Base-by-base conservation (phyloP, 2,888 invertebrate genomes). In the Lasioglossum oenotherae region DNA sequence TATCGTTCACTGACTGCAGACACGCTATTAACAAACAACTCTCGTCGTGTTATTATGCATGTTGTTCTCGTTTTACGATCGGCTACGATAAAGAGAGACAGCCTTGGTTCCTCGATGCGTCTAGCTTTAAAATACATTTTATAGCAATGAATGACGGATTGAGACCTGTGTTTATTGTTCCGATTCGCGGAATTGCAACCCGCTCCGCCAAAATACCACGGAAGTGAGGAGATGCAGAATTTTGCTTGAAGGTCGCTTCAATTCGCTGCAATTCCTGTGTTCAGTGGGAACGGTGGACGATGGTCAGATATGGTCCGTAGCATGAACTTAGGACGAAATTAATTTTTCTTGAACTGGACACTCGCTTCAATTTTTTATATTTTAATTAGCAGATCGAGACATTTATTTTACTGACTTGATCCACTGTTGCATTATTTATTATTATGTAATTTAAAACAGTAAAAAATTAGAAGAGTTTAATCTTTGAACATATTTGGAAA, bases 1-100 rank as follows among this genome's bases (percentile, higher is more conserved):
- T 67, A 67, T 67, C 67, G 67, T 67, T 67, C 67, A 67, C 67
- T 67, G 67, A 67, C 67, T 35, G 67, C 67, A 35, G 67, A 10
- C 35, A 10, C 23, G 67, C 67, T 67, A 35, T 67, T 67, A 67
- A 67, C 67, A 31, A 67, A 67, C 35, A 67, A 35, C 3, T 19
- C 19, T 1, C 35, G 67, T 19, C 67, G 0, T 31, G 67, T 35
- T 35, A 19, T 35, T 35, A 35, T 64, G 31, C 8, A 23, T 4
- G 35, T 67, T 35, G 19, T 67, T 35, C 67, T 35, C 67, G 67
- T 67, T 67, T 67, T 67, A 67, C 67, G 67, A 31, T 67, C 19
- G 67, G 10, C 64, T 1, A 67, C 67, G 67, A 67, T 67, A 67
- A 67, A 35, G 35, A 23, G 10, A 23, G 23, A 1, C 35, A 67